Evolutionary conservation across 2,888 invertebrate species (phyloP).

Genomic region (Chrysolina haemoptera): DNA sequence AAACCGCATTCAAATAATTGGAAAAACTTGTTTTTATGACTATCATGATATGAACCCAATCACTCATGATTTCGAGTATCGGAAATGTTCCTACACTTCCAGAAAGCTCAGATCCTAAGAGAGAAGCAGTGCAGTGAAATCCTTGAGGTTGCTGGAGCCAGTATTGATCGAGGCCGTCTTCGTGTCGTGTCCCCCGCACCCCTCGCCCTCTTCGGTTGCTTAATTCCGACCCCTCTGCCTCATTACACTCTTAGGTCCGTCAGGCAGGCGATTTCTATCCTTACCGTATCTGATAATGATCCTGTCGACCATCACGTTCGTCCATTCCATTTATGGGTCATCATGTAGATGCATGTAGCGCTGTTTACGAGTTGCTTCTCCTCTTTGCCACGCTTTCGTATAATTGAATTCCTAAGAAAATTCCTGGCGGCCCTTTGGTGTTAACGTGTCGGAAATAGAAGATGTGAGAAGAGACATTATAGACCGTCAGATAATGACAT

Average conservation of each 20-base stretch:
- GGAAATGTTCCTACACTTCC: neutral
- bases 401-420: constrained; percentile 57
- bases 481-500: too few species aligned
- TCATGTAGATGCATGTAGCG: constrained; percentile 55
- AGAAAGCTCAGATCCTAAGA: constrained; percentile 50
- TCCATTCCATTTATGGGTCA: constrained; percentile 61
- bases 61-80: neutral
- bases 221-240: constrained; percentile 66
- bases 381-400: constrained; percentile 44
- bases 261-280: constrained; percentile 66
- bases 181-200: constrained; percentile 37
- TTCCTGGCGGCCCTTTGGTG: constrained; percentile 29
- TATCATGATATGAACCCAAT: neutral
- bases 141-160: constrained; percentile 50
- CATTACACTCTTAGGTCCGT: constrained; percentile 68
- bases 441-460: constrained; percentile 20
- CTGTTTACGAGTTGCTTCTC: constrained; percentile 47
- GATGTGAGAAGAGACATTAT: neutral
- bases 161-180: constrained; percentile 51
- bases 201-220: constrained; percentile 44
- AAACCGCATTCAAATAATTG: too few species aligned
- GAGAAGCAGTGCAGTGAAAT: constrained; percentile 46
- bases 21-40: too few species aligned
- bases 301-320: constrained; percentile 53
- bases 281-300: constrained; percentile 67